These are phyloP conservation scores for Nycticryphes semicollaris DNA, from an alignment of 2,113 vertebrate species.

Conservation along the genomic window DNA sequence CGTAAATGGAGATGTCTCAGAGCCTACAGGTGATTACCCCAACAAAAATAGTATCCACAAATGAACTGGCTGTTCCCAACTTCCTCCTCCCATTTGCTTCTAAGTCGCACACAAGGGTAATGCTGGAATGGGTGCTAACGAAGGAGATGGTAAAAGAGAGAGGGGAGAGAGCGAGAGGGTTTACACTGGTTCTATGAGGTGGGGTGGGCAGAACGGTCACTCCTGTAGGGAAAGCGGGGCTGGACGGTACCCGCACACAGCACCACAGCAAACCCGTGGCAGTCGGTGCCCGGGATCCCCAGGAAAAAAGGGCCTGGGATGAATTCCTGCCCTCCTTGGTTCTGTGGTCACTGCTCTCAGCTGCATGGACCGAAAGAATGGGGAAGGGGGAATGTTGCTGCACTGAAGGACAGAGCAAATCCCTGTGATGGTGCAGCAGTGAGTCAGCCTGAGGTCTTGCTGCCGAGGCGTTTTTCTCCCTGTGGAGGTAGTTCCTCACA, in stretches of 20 bases:
- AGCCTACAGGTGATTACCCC: slow-evolving; percentile 14
- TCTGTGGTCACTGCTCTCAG: neutral
- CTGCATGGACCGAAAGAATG: neutral
- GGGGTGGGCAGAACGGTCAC: neutral
- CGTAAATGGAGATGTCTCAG: neutral
- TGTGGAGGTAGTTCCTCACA: neutral
- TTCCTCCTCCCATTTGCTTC: slow-evolving; percentile 33
- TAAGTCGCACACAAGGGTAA: neutral
- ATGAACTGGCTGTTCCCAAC: neutral
- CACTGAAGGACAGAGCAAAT: neutral
- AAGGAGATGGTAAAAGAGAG: neutral
- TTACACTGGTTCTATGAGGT: neutral
- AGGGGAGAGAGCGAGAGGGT: neutral
- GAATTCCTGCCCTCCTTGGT: neutral
- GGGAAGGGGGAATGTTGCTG: neutral
- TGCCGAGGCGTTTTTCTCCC: neutral
- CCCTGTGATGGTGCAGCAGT: rapidly evolving
- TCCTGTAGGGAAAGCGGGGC: rapidly evolving
- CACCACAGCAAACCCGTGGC: neutral
- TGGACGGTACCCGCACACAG: rapidly evolving
- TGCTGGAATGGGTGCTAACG: neutral
- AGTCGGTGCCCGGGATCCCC: neutral
- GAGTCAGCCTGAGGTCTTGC: neutral
- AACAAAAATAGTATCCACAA: slow-evolving; percentile 14
- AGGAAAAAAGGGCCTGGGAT: rapidly evolving